Conservation (phyloP, 2,888 invertebrate species). For the Volucella inflata region DNA sequence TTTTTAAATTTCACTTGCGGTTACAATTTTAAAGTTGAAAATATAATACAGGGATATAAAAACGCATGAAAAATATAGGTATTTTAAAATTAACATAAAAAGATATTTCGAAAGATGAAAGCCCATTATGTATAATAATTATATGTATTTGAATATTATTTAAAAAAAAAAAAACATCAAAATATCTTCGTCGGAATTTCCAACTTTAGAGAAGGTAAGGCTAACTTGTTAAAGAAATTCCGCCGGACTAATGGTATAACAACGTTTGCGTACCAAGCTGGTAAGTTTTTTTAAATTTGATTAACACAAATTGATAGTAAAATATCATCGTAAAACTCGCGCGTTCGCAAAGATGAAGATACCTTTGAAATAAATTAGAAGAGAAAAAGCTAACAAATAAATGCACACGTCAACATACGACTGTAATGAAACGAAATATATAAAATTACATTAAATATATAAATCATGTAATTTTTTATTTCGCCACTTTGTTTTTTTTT, state of each 20-base stretch:
- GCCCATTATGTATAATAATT: neutral
- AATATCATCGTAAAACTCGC: conserved; percentile 76
- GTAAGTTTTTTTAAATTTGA: conserved; percentile 81
- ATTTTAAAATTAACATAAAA: neutral
- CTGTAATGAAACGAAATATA: conserved; percentile 75
- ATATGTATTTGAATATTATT: conserved; percentile 19
- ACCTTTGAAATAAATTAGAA: conserved; percentile 42
- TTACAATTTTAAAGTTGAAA: too few species aligned
- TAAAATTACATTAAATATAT: conserved; percentile 73
- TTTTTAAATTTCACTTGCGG: too few species aligned
- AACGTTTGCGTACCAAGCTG: conserved; percentile 82
- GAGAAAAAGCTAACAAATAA: conserved; percentile 64
- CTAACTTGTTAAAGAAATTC: conserved; percentile 78
- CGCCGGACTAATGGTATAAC: conserved; percentile 82
- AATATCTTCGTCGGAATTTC: conserved; percentile 76
- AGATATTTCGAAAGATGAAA: neutral
- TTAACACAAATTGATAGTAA: conserved; percentile 74
- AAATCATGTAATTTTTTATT: conserved; percentile 71
- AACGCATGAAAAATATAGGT: too few species aligned
- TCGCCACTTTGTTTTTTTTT: conserved; percentile 72
- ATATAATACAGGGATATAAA: too few species aligned
- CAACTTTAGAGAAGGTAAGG: conserved; percentile 82
- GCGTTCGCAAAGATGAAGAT: conserved; percentile 77
- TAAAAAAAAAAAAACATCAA: conserved; percentile 1
- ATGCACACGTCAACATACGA: conserved; percentile 83